phyloP scores from a whole-genome alignment of 1,140 invertebrate species.

The Hyposmocoma kahamanoa region DNA sequence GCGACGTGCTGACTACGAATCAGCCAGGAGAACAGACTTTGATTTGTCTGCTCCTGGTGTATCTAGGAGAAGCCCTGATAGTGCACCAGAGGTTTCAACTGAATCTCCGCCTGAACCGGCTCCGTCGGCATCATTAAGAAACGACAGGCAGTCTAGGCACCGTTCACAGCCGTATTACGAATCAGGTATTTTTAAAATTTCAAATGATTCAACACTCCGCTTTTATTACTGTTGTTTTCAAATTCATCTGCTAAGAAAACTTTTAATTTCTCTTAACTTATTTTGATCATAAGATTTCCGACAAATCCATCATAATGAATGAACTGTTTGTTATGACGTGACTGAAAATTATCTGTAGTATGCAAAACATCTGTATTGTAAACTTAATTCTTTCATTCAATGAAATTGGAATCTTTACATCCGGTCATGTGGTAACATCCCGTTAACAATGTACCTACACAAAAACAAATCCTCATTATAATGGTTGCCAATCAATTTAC shows the following conservation, averaged over 20 bases:
- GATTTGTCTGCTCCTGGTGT: slow-evolving; percentile 59
- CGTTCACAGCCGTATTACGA: slow-evolving; percentile 63
- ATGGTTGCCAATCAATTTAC: no score
- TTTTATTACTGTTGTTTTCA: no score
- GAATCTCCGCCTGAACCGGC: slow-evolving; percentile 62
- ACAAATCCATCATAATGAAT: no score
- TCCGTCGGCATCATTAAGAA: slow-evolving; percentile 52
- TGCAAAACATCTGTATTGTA: no score
- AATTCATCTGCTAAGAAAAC: no score
- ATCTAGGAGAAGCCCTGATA: slow-evolving; percentile 55
- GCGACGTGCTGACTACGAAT: slow-evolving; percentile 61
- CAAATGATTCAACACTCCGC: not conserved
- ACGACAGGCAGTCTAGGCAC: slow-evolving; percentile 46
- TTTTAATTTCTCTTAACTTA: no score
- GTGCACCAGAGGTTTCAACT: slow-evolving; percentile 55
- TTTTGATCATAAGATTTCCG: no score
- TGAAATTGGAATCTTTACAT: not conserved
- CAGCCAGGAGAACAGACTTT: slow-evolving; percentile 60
- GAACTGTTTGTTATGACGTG: no score
- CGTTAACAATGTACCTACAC: not conserved
- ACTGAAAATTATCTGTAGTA: no score
- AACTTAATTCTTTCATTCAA: not conserved
- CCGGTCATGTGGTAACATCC: not conserved
- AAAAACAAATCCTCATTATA: no score
- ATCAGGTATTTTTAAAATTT: slow-evolving; percentile 36